Evolutionary conservation across 2,113 vertebrate genomes (phyloP), one percentile per base, ranked within the genome.

Genomic region (Malurus elegans): DNA sequence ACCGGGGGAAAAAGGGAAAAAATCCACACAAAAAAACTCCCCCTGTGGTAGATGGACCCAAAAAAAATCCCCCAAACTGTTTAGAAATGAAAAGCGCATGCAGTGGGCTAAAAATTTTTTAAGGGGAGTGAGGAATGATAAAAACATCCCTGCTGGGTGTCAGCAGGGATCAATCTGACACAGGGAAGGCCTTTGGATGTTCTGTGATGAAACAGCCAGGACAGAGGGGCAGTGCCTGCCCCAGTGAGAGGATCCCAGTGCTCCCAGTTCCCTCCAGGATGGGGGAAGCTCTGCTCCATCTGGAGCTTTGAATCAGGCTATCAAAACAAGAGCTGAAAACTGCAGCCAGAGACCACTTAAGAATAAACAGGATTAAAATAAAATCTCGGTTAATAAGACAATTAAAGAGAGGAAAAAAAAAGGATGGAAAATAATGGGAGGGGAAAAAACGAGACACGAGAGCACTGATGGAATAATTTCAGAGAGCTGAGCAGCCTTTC

Each of bases 281-380:
- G 71, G 31, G 74, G 60, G 86, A 86, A 92, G 76, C 91, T 76
- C 79, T 34, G 7, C 72, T 97, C 96, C 95, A 92, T 92, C 96
- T 96, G 95, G 94, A 94, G 93, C 58, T 96, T 54, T 69, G 85
- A 94, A 73, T 85, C 12, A 44, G 86, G 11, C 95, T 96, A 94
- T 70, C 79, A 80, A 94, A 97, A 93, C 74, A 94, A 83, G 74
- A 0, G 7, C 91, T 92, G 70, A 74, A 92, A 94, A 62, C 67
- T 83, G 91, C 88, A 90, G 72, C 91, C 54, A 78, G 92, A 90
- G 88, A 88, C 42, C 64, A 61, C 28, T 94, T 90, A 78, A 93
- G 95, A 93, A 90, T 93, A 93, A 92, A 62, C 64, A 36, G 0
- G 51, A 86, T 76, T 76, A 80, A 95, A 95, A 93, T 90, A 70